Evolutionary conservation across 2,113 vertebrate genomes (phyloP).

Genomic region (Triplophysa dalaica): DNA sequence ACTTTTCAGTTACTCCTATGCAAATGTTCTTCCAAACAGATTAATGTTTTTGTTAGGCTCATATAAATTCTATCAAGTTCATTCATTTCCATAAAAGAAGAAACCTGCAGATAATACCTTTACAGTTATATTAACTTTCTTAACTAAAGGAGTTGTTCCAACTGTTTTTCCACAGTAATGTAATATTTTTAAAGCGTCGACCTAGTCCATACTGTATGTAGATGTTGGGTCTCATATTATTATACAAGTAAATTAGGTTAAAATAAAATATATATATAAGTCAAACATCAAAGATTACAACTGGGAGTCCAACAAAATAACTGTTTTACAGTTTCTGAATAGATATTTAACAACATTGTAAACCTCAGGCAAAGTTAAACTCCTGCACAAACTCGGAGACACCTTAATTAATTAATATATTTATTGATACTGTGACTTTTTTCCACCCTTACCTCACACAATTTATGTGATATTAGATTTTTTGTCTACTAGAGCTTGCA

Average conservation of each 20-base stretch:
- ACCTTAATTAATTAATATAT: background rate
- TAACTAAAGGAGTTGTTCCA: background rate
- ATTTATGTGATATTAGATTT: background rate
- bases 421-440: background rate
- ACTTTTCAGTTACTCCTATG: too few species aligned
- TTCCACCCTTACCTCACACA: background rate
- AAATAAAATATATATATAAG: background rate
- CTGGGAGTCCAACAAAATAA: background rate
- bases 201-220: background rate
- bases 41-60: too few species aligned
- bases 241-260: background rate
- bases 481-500: background rate
- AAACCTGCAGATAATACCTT: too few species aligned
- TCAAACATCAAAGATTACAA: background rate
- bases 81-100: too few species aligned
- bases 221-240: background rate
- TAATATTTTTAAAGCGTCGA: background rate
- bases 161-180: background rate
- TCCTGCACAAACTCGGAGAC: background rate
- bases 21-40: too few species aligned
- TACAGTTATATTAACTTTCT: too few species aligned
- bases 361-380: constrained; percentile 18
- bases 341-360: background rate
- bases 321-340: background rate
- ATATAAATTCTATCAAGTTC: too few species aligned